Percentiles rank a stretch among this genome's conserved stretches.
Conservation (phyloP, 2,888 invertebrate species). For the Platycnemis pennipes region DNA sequence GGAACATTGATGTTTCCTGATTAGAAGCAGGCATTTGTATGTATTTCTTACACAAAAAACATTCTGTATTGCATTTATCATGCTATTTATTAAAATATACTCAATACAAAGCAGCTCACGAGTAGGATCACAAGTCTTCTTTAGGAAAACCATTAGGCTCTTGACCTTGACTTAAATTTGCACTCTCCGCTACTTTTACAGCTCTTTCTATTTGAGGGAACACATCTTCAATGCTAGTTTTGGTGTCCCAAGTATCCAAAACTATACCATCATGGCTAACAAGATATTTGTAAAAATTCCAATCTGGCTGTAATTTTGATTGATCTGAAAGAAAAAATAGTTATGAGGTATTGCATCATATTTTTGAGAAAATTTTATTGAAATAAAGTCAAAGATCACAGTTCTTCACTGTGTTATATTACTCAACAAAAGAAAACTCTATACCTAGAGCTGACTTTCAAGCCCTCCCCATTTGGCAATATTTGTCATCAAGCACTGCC, state of each 20-base stretch:
- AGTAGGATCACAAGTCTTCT: constrained; percentile 34
- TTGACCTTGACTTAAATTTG: not conserved
- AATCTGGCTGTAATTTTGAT: constrained; percentile 77
- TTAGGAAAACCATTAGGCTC: not conserved
- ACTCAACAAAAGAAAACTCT: too few relatives aligned
- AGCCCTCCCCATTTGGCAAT: too few relatives aligned
- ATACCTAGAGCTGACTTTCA: too few relatives aligned
- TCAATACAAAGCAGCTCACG: not conserved
- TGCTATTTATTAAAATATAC: not conserved
- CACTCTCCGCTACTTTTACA: constrained; percentile 72
- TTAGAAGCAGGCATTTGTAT: not conserved
- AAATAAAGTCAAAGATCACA: not conserved
- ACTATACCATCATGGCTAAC: constrained; percentile 78
- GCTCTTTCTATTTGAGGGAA: constrained; percentile 75
- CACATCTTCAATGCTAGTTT: constrained; percentile 76
- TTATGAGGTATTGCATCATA: not conserved
- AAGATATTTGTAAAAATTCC: constrained; percentile 82
- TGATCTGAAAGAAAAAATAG: constrained; percentile 69
- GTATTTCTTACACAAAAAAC: not conserved
- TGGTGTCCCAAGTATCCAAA: constrained; percentile 78
- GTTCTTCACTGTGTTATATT: not conserved
- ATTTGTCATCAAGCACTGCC: too few relatives aligned
- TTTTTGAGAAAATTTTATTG: not conserved
- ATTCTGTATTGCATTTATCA: not conserved
- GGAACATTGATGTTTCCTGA: not conserved